Evolutionary conservation across 2,888 invertebrate genomes (phyloP).

Genomic region (Trachelus tabidus): DNA sequence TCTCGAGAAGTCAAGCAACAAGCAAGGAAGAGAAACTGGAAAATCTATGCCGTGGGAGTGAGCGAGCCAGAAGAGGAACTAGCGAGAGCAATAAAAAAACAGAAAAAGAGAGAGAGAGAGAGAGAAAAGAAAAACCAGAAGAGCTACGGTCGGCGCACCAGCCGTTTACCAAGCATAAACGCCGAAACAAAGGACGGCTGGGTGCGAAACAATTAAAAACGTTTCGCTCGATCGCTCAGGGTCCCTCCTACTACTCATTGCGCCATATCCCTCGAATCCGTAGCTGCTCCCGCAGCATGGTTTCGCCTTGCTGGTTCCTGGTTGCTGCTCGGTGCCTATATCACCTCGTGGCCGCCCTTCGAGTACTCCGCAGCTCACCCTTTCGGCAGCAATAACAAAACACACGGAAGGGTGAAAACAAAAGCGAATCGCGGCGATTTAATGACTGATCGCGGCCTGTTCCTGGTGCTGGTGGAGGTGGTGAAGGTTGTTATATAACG

Average conservation of each 20-base stretch:
- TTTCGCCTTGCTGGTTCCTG: constrained; percentile 15
- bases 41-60: constrained; percentile 6
- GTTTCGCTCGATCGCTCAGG: constrained; percentile 63
- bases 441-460: constrained; percentile 61
- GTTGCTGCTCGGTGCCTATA: constrained; percentile 8
- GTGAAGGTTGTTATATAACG: constrained; percentile 7
- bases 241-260: constrained; percentile 22
- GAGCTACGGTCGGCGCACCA: constrained; percentile 34
- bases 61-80: constrained; percentile 16
- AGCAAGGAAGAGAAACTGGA: constrained; percentile 13
- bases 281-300: constrained; percentile 1
- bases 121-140: constrained; percentile 16
- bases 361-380: constrained; percentile 27
- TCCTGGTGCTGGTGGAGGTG: constrained; percentile 44
- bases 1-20: constrained; percentile 6
- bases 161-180: constrained; percentile 61
- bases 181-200: constrained; percentile 62
- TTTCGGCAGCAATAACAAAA: constrained; percentile 40
- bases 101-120: constrained; percentile 16
- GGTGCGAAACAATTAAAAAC: constrained; percentile 66
- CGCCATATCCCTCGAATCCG: constrained; percentile 13
- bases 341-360: constrained; percentile 17
- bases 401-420: constrained; percentile 45
- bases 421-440: constrained; percentile 62
- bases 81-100: constrained; percentile 17